A percentile compares a stretch with the other conserved stretches of the same genome.
Conservation (phyloP, 2,113 vertebrate species). For the Astatoreochromis straeleni region DNA sequence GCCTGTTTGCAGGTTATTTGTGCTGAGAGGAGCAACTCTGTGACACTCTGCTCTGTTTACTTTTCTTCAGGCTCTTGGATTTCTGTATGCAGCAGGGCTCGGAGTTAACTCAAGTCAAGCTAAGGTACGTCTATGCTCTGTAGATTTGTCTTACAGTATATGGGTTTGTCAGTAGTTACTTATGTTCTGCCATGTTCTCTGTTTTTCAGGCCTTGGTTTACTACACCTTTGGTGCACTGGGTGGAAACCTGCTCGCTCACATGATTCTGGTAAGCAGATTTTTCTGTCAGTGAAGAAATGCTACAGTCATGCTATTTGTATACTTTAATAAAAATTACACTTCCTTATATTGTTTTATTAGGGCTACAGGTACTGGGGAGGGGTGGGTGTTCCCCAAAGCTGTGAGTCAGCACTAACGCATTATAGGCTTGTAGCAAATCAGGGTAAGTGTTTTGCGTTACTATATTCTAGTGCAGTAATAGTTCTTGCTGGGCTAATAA, state of each 20-base stretch:
- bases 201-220: conserved; percentile 86
- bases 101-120: conserved; percentile 98
- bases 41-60: not conserved
- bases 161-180: not conserved
- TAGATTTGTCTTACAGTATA: not conserved
- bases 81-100: conserved; percentile 92
- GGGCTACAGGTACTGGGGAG: conserved; percentile 97
- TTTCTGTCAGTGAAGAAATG: not conserved
- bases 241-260: conserved; percentile 91
- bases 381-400: conserved; percentile 94
- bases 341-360: conserved; percentile 28
- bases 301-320: not conserved
- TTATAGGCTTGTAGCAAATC: conserved; percentile 92
- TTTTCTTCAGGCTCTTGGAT: conserved; percentile 85
- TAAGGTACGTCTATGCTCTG: conserved; percentile 78
- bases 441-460: conserved; percentile 68
- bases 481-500: not conserved
- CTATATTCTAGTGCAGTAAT: not conserved
- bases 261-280: conserved; percentile 91
- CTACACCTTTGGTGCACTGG: conserved; percentile 95
- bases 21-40: not conserved
- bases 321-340: not conserved
- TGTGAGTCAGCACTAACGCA: conserved; percentile 97
- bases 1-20: not conserved
- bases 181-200: not conserved